phyloP scores from a whole-genome alignment of 1,140 invertebrate genomes.

The Atopsyche davidsoni region DNA sequence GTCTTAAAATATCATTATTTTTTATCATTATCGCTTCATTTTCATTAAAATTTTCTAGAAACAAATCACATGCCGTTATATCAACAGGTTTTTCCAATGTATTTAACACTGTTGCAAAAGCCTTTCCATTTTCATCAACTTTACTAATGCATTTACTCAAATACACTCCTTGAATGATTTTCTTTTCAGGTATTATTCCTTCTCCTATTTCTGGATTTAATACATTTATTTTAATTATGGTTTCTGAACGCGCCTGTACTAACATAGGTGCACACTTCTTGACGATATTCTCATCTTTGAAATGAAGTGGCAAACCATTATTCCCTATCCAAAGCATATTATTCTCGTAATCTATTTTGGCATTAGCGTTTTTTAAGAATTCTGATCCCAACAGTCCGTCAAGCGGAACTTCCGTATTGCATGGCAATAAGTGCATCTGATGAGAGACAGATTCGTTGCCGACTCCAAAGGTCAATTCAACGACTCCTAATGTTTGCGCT shows the following conservation, averaged over 20 bases:
- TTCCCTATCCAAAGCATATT: too few species aligned
- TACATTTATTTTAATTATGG: conserved; percentile 19
- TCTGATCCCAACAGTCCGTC: too few species aligned
- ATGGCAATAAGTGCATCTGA: too few species aligned
- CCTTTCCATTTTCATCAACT: conserved; percentile 6
- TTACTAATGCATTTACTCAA: neutral
- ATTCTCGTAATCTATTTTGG: too few species aligned
- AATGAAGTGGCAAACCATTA: too few species aligned
- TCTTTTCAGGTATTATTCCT: conserved; percentile 12
- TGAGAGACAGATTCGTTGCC: too few species aligned
- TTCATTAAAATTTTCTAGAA: conserved; percentile 8
- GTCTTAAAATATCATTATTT: conserved; percentile 34
- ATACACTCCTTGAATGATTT: conserved; percentile 21
- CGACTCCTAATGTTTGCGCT: too few species aligned
- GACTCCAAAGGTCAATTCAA: too few species aligned
- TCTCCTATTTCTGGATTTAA: conserved; percentile 26
- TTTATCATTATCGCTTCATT: neutral
- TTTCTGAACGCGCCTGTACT: conserved; percentile 20
- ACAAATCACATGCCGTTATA: conserved; percentile 3
- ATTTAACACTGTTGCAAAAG: conserved; percentile 27
- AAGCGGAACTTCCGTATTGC: too few species aligned
- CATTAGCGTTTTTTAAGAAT: too few species aligned
- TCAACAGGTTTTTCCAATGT: conserved; percentile 18
- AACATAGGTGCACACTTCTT: too few species aligned
- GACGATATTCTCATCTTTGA: too few species aligned